Conservation (phyloP, 1,140 invertebrate species). For the Drosophila grimshawi region DNA sequence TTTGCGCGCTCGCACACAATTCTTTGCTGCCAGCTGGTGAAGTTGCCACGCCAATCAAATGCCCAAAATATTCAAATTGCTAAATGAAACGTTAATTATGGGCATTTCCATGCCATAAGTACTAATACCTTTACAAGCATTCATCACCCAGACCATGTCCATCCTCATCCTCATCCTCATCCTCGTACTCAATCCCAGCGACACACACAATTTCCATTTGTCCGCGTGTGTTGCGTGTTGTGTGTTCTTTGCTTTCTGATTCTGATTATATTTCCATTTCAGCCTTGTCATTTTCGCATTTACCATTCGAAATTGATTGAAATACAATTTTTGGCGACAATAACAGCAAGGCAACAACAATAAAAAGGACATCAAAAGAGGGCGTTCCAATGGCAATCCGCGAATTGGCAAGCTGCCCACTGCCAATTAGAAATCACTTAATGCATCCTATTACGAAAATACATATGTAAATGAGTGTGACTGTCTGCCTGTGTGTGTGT, state of each 20-base stretch:
- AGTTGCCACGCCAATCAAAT: slow-evolving; percentile 58
- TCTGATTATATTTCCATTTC: slow-evolving; percentile 13
- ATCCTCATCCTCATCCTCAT: neutral
- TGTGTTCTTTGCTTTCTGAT: slow-evolving; percentile 15
- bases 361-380: neutral
- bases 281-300: slow-evolving; percentile 9
- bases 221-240: neutral
- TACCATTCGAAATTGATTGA: slow-evolving; percentile 21
- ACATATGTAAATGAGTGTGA: slow-evolving; percentile 7
- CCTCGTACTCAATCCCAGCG: neutral
- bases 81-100: slow-evolving; percentile 69
- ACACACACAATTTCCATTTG: neutral
- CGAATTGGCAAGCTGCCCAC: slow-evolving; percentile 1
- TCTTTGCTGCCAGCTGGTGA: slow-evolving; percentile 34
- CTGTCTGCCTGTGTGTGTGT: slow-evolving; percentile 5
- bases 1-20: neutral
- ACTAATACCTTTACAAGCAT: neutral
- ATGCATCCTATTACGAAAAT: slow-evolving; percentile 48
- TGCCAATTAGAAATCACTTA: slow-evolving; percentile 71
- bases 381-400: slow-evolving; percentile 10
- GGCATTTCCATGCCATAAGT: slow-evolving; percentile 39
- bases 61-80: slow-evolving; percentile 57
- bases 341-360: neutral
- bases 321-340: slow-evolving; percentile 1
- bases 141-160: slow-evolving; percentile 7